phyloP scores from a whole-genome alignment of 1,140 invertebrate genomes.

The Adoxophyes honmai region DNA sequence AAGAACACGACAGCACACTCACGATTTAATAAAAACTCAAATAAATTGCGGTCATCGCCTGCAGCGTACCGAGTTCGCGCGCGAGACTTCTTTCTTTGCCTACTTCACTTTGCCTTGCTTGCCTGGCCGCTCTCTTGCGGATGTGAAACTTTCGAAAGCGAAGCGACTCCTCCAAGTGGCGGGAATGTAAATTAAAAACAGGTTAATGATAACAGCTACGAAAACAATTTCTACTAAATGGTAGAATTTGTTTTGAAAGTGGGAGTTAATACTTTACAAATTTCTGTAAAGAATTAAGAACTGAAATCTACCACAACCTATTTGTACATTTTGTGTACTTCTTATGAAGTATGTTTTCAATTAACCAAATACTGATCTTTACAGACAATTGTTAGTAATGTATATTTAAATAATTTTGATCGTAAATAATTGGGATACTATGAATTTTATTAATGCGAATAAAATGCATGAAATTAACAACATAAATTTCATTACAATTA shows the following conservation, averaged over 20 bases:
- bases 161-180: constrained; percentile 64
- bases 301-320: too few species aligned
- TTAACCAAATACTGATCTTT: too few species aligned
- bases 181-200: constrained; percentile 71
- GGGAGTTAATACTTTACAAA: too few species aligned
- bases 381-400: too few species aligned
- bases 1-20: constrained; percentile 71
- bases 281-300: too few species aligned
- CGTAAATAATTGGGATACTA: too few species aligned
- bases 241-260: neutral
- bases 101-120: constrained; percentile 58
- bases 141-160: constrained; percentile 76
- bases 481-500: too few species aligned
- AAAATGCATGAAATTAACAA: too few species aligned
- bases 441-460: too few species aligned
- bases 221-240: constrained; percentile 20
- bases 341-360: too few species aligned
- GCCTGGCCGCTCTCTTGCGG: constrained; percentile 72
- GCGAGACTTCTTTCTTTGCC: constrained; percentile 67
- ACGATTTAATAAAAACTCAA: constrained; percentile 70
- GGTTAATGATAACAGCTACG: constrained; percentile 50
- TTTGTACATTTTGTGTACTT: too few species aligned
- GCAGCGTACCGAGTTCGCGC: constrained; percentile 72
- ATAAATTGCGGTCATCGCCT: constrained; percentile 73
- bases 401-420: too few species aligned